Percentiles rank a stretch among this genome's conserved stretches.
phyloP scores from a whole-genome alignment of 2,113 vertebrate species.

The Paramisgurnus dabryanus region DNA sequence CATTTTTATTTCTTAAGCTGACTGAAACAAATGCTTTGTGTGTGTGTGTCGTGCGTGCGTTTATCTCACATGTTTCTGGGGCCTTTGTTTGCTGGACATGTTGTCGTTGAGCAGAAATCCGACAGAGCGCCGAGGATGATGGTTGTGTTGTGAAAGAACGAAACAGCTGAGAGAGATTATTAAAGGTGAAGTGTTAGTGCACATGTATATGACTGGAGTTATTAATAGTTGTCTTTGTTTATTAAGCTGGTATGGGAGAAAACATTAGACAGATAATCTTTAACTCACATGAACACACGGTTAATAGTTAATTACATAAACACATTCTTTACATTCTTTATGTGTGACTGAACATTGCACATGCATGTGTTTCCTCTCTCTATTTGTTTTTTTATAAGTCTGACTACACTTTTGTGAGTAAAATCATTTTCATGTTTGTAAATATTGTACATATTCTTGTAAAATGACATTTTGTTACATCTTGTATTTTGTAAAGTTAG shows the following conservation, averaged over 20 bases:
- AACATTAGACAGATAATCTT: too few species aligned
- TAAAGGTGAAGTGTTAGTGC: background rate
- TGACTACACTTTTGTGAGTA: background rate
- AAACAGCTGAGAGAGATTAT: constrained; percentile 67
- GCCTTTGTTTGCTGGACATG: constrained; percentile 75
- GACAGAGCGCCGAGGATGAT: constrained; percentile 77
- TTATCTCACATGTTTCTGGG: constrained; percentile 71
- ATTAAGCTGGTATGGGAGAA: too few species aligned
- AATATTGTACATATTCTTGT: background rate
- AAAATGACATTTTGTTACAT: background rate
- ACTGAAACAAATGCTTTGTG: too few species aligned
- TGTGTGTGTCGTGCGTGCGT: background rate
- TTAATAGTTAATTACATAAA: background rate
- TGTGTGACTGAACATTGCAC: background rate
- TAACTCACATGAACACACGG: background rate
- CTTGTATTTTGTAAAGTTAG: too few species aligned
- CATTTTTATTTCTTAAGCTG: too few species aligned
- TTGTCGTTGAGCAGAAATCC: constrained; percentile 76
- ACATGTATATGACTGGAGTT: background rate
- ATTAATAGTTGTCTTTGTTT: too few species aligned
- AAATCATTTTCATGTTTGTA: background rate
- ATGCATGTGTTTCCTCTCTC: background rate
- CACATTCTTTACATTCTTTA: constrained; percentile 14
- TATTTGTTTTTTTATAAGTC: background rate
- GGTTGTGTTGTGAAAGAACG: constrained; percentile 81